Conservation (phyloP, 1,140 invertebrate species). For the Drosophila teissieri region DNA sequence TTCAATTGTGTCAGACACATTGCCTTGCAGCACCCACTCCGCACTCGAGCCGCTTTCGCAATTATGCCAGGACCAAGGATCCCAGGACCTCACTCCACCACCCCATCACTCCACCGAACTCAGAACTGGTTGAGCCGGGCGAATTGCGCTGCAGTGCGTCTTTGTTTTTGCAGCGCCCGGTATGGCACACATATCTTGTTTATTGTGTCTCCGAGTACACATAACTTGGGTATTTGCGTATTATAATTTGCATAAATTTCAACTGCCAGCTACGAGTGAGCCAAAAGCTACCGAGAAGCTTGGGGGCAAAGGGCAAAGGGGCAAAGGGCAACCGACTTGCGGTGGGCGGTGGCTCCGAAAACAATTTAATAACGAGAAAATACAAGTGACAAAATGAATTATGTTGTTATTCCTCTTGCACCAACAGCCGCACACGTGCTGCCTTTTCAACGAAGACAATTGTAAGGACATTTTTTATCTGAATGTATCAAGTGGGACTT, state of each 20-base stretch:
- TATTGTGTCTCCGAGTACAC: constrained; percentile 58
- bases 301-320: not conserved
- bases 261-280: constrained; percentile 11
- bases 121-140: constrained; percentile 4
- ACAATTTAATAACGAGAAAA: constrained; percentile 79
- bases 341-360: constrained; percentile 62
- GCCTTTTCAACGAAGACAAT: constrained; percentile 5
- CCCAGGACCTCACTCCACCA: too few species aligned
- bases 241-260: constrained; percentile 82
- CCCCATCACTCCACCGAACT: not conserved
- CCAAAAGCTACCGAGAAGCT: constrained; percentile 5
- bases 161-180: constrained; percentile 54
- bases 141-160: constrained; percentile 49
- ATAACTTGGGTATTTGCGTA: constrained; percentile 79
- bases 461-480: constrained; percentile 13
- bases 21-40: constrained; percentile 21
- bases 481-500: constrained; percentile 7
- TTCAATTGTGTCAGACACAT: constrained; percentile 64
- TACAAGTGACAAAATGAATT: constrained; percentile 82
- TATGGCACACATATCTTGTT: constrained; percentile 68
- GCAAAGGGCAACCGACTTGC: constrained; percentile 16
- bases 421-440: constrained; percentile 21
- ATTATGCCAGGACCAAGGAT: constrained; percentile 61
- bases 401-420: constrained; percentile 67
- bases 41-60: constrained; percentile 52